phyloP scores from a whole-genome alignment of 2,797 vertebrate species.

The Nothura maculosa region DNA sequence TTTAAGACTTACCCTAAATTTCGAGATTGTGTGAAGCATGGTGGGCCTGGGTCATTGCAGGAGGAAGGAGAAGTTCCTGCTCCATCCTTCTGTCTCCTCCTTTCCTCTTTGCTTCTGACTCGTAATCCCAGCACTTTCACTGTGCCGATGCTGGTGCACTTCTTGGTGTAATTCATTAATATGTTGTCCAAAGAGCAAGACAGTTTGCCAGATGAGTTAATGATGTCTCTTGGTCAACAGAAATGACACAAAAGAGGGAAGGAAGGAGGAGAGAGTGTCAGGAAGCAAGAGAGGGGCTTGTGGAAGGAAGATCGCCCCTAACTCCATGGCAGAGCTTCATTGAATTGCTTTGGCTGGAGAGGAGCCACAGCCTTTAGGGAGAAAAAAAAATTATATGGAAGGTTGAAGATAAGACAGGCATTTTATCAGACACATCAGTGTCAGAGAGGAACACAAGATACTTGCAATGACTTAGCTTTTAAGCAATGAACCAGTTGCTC shows the following conservation, averaged over 20 bases:
- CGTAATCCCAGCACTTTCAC: rapidly evolving
- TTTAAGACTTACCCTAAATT: not conserved
- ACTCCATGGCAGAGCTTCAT: not conserved
- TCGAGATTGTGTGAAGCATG: not conserved
- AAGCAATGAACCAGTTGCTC: not conserved
- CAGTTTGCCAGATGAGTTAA: not conserved
- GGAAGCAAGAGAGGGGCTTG: not conserved
- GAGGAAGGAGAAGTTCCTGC: not conserved
- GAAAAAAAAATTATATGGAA: not conserved
- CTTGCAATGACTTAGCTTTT: not conserved
- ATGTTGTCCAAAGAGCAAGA: not conserved
- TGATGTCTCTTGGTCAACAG: not conserved
- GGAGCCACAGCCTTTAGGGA: not conserved
- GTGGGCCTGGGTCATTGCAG: not conserved
- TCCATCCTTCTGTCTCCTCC: not conserved
- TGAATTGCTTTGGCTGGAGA: not conserved
- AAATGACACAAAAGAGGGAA: not conserved
- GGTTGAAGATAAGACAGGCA: not conserved
- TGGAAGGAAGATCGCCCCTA: rapidly evolving
- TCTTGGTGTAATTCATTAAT: not conserved
- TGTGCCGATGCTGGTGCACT: not conserved
- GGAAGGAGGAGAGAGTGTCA: not conserved
- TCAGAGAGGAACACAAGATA: not conserved
- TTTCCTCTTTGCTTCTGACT: not conserved
- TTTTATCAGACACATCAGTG: too few relatives aligned